Evolutionary conservation across 2,888 invertebrate genomes (phyloP), one percentile per base, ranked within the genome.

Genomic region (Barypeithes pellucidus): DNA sequence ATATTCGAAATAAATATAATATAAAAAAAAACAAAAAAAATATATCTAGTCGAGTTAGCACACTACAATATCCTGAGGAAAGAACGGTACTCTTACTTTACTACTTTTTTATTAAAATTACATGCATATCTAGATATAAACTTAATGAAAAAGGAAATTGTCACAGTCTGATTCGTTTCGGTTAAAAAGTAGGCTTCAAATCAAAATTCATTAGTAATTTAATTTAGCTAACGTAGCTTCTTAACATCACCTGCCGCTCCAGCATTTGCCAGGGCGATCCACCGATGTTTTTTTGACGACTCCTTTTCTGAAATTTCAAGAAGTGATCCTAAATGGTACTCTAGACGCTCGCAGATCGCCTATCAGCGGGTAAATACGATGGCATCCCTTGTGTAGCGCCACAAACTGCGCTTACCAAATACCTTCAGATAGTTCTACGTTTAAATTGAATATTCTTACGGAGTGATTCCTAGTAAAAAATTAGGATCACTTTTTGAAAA

Each of bases 201-300:
- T 50, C 29, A 29, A n/a, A 47, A 43, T 47, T 47, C 47, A 63
- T 50, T 29, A 63, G 47, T 63, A 22, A 61, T 36, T 54, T 50
- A 68, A 68, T 47, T 47, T 29, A 76, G 70, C 77, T 77, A 79
- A 77, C 79, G 78, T 74, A 76, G 80, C 80, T 81, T 82, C 77
- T 81, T 81, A 80, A 80, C 79, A 77, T 43, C 62, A 75, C 75
- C 78, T 75, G 79, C 81, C 81, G 89, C 90, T 90, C 90, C 87
- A 90, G 90, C 90, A 88, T 89, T 89, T 89, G 90, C 88, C 90
- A 90, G 90, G 90, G 88, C 89, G 87, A 88, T 88, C 82, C 79
- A 80, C 78, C 86, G n/a, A 85, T 85, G 86, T 87, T 87, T 87
- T 72, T 72, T 71, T 39, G 84, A 83, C 81, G 81, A 82, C 79